Conservation (phyloP, 1,140 invertebrate genomes). For the Panonychus citri region DNA sequence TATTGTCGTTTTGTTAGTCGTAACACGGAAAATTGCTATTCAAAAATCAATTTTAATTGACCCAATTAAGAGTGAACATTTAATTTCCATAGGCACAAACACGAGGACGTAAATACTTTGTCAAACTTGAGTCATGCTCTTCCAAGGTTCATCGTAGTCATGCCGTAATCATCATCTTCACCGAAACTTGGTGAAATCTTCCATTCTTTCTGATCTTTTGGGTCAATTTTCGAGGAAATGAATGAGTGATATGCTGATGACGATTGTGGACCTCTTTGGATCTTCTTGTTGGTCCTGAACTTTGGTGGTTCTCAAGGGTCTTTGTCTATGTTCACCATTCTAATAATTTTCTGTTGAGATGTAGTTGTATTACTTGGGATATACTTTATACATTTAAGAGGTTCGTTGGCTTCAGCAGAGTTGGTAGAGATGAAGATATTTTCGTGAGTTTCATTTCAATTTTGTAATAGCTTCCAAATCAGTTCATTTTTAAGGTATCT, state of each 20-base stretch:
- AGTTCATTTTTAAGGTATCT: constrained; percentile 48
- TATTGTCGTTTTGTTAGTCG: too few relatives aligned
- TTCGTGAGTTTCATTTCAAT: too few relatives aligned
- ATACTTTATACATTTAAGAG: constrained; percentile 88
- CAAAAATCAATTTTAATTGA: too few relatives aligned
- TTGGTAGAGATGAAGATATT: constrained; percentile 57
- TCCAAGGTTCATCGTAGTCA: constrained; percentile 73
- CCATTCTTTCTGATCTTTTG: constrained; percentile 98
- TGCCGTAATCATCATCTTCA: constrained; percentile 93
- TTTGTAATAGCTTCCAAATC: constrained; percentile 67
- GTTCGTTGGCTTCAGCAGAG: constrained; percentile 64
- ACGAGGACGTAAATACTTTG: constrained; percentile 79
- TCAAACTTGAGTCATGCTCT: constrained; percentile 44
- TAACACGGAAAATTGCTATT: too few relatives aligned
- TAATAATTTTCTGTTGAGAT: constrained; percentile 87
- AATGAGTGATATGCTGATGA: constrained; percentile 94
- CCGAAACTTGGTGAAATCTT: constrained; percentile 97
- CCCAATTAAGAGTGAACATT: too few relatives aligned
- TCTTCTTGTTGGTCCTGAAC: constrained; percentile 47
- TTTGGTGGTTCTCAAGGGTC: constrained; percentile 97
- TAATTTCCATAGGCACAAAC: constrained; percentile 42
- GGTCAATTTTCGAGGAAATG: constrained; percentile 85
- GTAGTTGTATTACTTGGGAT: constrained; percentile 94
- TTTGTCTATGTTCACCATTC: constrained; percentile 80
- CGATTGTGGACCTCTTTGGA: constrained; percentile 82